Conservation (phyloP, 2,797 vertebrate genomes). For the Prunella strophiata region DNA sequence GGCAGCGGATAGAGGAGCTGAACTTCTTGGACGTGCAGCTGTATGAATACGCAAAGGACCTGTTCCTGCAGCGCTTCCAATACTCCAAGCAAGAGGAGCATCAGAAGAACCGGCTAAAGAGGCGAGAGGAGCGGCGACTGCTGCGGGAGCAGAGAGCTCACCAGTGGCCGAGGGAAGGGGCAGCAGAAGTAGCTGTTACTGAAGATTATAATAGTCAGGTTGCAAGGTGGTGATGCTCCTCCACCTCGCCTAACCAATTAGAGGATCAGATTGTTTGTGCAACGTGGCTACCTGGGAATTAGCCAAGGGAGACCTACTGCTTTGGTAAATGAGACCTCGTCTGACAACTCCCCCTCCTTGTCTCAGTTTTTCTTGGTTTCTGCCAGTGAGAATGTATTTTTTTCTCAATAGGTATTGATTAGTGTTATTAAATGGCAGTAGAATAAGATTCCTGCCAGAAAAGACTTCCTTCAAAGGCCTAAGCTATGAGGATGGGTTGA, state of each 20-base stretch:
- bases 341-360: not conserved
- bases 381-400: slow-evolving; percentile 33
- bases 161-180: slow-evolving; percentile 76
- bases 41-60: slow-evolving; percentile 93
- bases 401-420: slow-evolving; percentile 4
- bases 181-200: slow-evolving; percentile 80
- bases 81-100: slow-evolving; percentile 90
- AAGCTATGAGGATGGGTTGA: not conserved
- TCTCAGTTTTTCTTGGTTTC: slow-evolving; percentile 57
- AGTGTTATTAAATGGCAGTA: slow-evolving; percentile 5
- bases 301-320: not conserved
- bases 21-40: slow-evolving; percentile 95
- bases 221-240: slow-evolving; percentile 87
- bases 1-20: slow-evolving; percentile 89
- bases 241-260: not conserved
- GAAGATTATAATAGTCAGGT: slow-evolving; percentile 98
- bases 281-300: not conserved
- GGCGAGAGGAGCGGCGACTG: slow-evolving; percentile 87
- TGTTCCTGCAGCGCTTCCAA: slow-evolving; percentile 96
- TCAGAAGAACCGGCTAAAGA: slow-evolving; percentile 87
- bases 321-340: not conserved
- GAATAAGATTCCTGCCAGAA: not conserved
- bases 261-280: not conserved
- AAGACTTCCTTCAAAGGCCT: slow-evolving; percentile 19
- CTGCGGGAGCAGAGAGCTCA: slow-evolving; percentile 85